A percentile compares a stretch with the other conserved stretches of the same genome.
Conservation (phyloP, 2,113 vertebrate genomes). For the Gnathonemus echidnorhynchus region DNA sequence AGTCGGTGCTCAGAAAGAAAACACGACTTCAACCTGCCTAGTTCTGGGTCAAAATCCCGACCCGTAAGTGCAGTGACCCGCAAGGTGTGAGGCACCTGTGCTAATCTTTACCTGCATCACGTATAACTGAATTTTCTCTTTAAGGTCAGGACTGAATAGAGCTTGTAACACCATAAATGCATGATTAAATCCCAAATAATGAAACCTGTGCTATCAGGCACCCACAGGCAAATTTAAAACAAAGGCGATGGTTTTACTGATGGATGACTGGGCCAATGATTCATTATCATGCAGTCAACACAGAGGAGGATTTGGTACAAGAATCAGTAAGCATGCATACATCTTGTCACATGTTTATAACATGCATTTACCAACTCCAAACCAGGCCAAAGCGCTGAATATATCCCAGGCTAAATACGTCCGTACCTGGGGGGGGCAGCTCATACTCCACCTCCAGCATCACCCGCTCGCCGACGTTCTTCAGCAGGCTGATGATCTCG, state of each 20-base stretch:
- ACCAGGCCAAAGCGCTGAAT: not conserved
- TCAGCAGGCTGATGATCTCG: constrained; percentile 90
- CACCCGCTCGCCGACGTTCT: constrained; percentile 89
- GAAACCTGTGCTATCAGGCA: not conserved
- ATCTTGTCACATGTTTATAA: not conserved
- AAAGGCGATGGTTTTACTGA: not conserved
- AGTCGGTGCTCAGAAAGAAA: not conserved
- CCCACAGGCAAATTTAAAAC: not conserved
- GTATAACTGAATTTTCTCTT: not conserved
- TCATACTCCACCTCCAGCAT: constrained; percentile 97
- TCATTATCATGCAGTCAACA: not conserved
- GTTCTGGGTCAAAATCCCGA: not conserved
- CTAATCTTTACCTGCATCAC: not conserved
- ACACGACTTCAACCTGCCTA: not conserved
- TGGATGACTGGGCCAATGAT: not conserved
- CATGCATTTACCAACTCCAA: not conserved
- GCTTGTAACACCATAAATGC: not conserved
- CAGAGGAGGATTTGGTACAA: not conserved
- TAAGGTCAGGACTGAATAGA: not conserved
- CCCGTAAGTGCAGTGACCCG: not conserved
- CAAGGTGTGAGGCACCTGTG: not conserved
- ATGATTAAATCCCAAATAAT: not conserved
- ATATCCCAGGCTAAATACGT: not conserved
- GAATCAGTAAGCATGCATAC: not conserved
- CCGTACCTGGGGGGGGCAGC: constrained; percentile 80